Evolutionary conservation across 2,888 invertebrate genomes (phyloP), one percentile per base, ranked within the genome.

Genomic region (Leptopilina syphax): DNA sequence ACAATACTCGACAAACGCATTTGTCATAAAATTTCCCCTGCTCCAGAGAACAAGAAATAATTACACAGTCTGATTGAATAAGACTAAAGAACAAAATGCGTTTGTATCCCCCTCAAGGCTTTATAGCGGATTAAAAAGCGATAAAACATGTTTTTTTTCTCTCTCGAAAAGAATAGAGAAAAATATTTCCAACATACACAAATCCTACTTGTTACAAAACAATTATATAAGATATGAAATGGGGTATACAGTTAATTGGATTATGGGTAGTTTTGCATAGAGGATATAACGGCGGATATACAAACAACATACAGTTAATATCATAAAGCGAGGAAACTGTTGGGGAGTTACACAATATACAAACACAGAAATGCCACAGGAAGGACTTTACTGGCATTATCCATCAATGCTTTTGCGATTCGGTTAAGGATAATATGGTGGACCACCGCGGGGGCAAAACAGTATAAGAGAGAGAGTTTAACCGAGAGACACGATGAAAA

Each of bases 341-440:
- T 44, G 44, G 7, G 44, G 44, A 54, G 70, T 70, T 70, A 70
- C 54, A 57, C 54, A 70, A 57, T 73, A 34, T 34, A 73, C 9
- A 86, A 85, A 81, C 80, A 27, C 13, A 63, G 9, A 63, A 63
- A 60, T 60, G 60, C 60, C 34, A 85, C 86, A 86, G 85, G 85
- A 86, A 86, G 85, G 83, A 81, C 73, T 73, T n/a, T 73, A 57
- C 78, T 78, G 80, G 84, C 82, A 85, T 85, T 87, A 86, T 87
- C 86, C 84, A 85, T 87, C 87, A 87, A 84, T 86, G 86, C 84
- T 86, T 34, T 79, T 81, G 80, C 83, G 85, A 85, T 86, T 80
- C 83, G 80, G 80, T 82, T 82, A 85, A 83, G 83, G 87, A 87
- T 86, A 86, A 85, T 84, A 85, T 85, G 79, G 81, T 81, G 86